phyloP scores from a whole-genome alignment of 2,113 vertebrate genomes.

The Ictidomys tridecemlineatus region DNA sequence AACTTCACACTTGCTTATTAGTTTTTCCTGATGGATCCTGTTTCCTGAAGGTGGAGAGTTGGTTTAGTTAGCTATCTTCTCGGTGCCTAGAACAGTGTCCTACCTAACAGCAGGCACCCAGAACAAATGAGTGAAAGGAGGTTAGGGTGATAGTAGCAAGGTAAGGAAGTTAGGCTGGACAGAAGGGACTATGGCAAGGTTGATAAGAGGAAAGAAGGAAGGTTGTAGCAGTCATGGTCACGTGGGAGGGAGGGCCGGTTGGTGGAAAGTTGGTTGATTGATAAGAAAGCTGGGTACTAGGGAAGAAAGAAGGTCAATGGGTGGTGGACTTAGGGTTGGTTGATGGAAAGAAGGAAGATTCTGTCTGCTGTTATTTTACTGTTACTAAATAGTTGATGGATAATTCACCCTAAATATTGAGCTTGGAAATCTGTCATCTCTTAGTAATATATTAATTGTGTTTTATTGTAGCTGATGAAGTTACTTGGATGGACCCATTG shows the following conservation, averaged over 20 bases:
- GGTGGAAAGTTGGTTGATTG: neutral
- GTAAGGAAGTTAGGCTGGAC: neutral
- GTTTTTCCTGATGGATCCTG: neutral
- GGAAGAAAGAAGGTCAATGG: neutral
- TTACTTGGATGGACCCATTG: constrained; percentile 97
- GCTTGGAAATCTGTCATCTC: neutral
- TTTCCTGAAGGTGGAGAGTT: neutral
- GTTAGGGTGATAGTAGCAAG: neutral
- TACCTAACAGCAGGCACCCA: neutral
- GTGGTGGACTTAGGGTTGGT: neutral
- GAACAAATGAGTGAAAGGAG: neutral
- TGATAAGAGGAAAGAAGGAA: neutral
- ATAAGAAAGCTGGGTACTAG: neutral
- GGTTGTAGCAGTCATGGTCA: neutral
- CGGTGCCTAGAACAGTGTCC: neutral
- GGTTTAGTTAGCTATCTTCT: neutral
- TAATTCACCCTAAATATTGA: neutral
- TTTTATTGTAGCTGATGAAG: constrained; percentile 93
- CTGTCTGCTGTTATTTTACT: neutral
- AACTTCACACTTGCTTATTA: neutral
- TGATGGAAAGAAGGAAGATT: neutral
- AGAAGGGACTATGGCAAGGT: too few relatives aligned
- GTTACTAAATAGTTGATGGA: neutral
- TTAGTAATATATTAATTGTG: neutral
- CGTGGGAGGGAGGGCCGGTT: too few relatives aligned